phyloP scores from a whole-genome alignment of 1,140 invertebrate genomes.

The Trinorchestia longiramus region DNA sequence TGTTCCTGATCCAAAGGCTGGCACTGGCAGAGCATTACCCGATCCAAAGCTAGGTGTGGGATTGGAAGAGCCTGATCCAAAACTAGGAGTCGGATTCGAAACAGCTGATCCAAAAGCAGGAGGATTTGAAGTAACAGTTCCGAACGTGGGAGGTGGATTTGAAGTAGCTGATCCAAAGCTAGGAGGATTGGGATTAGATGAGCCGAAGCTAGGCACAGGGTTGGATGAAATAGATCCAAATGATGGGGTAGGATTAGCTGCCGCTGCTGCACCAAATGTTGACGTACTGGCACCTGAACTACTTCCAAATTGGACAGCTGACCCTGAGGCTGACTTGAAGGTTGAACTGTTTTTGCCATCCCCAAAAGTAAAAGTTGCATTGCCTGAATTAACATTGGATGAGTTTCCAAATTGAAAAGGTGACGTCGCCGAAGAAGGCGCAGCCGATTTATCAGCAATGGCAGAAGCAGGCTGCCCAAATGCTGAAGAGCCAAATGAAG shows the following conservation, averaged over 20 bases:
- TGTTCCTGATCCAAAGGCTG: conserved; percentile 2
- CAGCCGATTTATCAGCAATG: neutral
- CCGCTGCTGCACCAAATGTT: neutral
- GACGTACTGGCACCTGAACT: neutral
- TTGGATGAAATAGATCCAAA: conserved; percentile 1
- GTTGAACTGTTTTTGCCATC: neutral
- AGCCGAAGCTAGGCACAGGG: neutral
- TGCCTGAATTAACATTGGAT: neutral
- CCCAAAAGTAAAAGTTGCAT: conserved; percentile 39
- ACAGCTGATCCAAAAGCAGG: neutral
- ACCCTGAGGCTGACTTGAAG: neutral
- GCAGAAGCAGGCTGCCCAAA: neutral
- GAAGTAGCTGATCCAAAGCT: conserved; percentile 12
- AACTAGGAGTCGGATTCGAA: neutral
- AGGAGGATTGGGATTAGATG: neutral
- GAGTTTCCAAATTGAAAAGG: conserved; percentile 37
- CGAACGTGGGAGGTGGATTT: neutral
- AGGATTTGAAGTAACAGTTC: neutral
- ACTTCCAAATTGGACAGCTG: neutral
- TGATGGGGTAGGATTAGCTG: neutral
- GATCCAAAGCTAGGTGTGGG: neutral
- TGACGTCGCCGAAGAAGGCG: neutral
- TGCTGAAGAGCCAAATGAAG: conserved; percentile 22
- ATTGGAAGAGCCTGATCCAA: neutral
- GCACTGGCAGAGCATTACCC: neutral